phyloP scores from a whole-genome alignment of 2,113 vertebrate genomes.

The Cacatua alba region DNA sequence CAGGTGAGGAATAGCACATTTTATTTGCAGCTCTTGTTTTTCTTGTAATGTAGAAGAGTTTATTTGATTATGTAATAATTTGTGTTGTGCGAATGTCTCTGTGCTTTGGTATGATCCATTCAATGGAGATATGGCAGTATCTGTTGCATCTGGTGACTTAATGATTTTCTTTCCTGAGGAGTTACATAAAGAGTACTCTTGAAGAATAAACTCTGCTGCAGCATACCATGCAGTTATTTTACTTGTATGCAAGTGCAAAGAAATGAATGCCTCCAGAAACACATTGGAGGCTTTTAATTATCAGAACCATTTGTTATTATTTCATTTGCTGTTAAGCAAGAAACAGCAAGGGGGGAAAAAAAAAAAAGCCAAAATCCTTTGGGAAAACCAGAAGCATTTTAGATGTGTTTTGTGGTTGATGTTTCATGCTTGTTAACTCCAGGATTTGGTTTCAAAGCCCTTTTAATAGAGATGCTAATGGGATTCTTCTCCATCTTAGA shows the following conservation, averaged over 20 bases:
- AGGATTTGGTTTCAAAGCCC: slow-evolving; percentile 19
- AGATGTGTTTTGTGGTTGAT: slow-evolving; percentile 45
- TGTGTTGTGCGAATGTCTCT: neutral
- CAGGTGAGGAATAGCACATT: neutral
- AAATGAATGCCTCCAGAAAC: neutral
- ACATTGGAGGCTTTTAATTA: slow-evolving; percentile 45
- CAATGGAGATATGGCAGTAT: neutral
- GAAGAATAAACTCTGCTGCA: neutral
- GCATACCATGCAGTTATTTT: neutral
- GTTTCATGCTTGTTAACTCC: slow-evolving; percentile 33
- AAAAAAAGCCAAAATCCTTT: neutral
- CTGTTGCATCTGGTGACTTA: neutral
- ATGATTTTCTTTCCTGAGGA: neutral
- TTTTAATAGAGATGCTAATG: slow-evolving; percentile 30
- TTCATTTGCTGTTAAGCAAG: slow-evolving; percentile 35
- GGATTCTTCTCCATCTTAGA: neutral
- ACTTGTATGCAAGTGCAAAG: neutral
- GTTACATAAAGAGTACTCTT: neutral
- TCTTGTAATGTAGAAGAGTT: neutral
- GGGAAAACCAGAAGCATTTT: slow-evolving; percentile 13
- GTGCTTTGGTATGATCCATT: neutral
- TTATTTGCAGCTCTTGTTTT: neutral
- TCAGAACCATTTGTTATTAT: slow-evolving; percentile 34
- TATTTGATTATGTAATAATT: neutral
- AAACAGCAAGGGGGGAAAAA: neutral